phyloP scores from a whole-genome alignment of 2,113 vertebrate species.

The Mus musculus region DNA sequence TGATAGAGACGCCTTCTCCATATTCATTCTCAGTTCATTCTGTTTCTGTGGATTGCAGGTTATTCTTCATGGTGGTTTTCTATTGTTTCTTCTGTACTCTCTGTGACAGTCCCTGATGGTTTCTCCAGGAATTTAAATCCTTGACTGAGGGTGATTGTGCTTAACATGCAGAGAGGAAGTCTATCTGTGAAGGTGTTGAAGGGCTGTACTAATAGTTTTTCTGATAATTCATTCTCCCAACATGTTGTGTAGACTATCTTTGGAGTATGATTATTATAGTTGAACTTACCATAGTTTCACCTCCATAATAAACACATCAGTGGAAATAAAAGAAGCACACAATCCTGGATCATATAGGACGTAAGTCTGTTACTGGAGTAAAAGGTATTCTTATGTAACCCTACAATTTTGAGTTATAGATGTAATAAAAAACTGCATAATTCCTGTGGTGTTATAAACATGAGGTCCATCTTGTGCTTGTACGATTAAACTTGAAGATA shows the following conservation, averaged over 20 bases:
- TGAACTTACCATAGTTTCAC: background rate
- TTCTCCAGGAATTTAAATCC: background rate
- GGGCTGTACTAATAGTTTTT: background rate
- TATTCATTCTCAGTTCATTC: background rate
- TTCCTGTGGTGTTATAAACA: background rate
- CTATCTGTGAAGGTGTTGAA: background rate
- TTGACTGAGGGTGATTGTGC: background rate
- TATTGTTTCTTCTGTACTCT: background rate
- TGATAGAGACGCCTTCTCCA: background rate
- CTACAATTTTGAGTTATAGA: background rate
- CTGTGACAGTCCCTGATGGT: background rate
- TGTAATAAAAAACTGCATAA: background rate
- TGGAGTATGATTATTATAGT: background rate
- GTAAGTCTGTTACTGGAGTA: background rate
- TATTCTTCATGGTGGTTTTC: background rate
- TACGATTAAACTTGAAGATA: background rate
- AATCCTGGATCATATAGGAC: too few species aligned
- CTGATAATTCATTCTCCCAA: background rate
- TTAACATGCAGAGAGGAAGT: background rate
- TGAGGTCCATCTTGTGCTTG: background rate
- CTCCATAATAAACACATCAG: background rate
- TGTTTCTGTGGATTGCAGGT: background rate
- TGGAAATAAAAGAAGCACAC: background rate
- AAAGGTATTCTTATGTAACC: background rate
- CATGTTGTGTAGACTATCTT: background rate